A percentile compares a stretch with the other conserved stretches of the same genome.
These are phyloP conservation scores for Thecophora atra DNA, from an alignment of 2,888 invertebrate genomes.

Conservation along the genomic window DNA sequence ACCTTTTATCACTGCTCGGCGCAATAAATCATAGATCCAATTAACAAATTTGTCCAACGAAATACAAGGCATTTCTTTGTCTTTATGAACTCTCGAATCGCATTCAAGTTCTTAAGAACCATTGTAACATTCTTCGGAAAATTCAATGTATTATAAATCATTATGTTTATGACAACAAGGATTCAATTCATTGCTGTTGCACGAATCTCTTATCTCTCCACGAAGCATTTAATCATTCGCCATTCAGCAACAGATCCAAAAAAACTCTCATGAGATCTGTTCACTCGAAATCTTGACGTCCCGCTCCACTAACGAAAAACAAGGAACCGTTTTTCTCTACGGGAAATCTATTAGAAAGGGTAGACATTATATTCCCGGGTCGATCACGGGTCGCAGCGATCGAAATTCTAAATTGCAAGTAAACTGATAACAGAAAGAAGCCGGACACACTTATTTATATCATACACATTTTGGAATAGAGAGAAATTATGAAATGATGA, in stretches of 20 bases:
- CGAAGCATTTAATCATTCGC: background rate
- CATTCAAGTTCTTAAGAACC: too few species aligned
- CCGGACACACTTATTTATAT: too few species aligned
- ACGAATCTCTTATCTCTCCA: constrained; percentile 8
- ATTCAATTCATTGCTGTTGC: constrained; percentile 17
- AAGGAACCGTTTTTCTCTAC: too few species aligned
- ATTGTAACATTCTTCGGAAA: background rate
- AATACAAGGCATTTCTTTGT: constrained; percentile 7
- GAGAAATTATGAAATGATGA: too few species aligned
- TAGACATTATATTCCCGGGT: too few species aligned
- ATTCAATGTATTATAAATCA: constrained; percentile 9
- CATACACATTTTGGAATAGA: too few species aligned
- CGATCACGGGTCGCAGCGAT: too few species aligned
- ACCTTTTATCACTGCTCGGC: background rate
- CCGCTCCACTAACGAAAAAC: background rate
- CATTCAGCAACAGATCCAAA: background rate
- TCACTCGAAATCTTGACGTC: background rate
- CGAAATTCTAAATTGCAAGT: too few species aligned
- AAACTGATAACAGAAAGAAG: too few species aligned
- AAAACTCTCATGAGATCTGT: background rate
- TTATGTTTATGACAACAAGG: constrained; percentile 28
- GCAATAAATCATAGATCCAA: constrained; percentile 30
- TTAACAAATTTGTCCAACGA: constrained; percentile 31
- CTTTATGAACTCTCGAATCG: background rate
- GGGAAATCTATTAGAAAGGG: too few species aligned